Percentiles rank a stretch among this genome's conserved stretches.
Evolutionary conservation across 2,797 vertebrate species (phyloP).

Genomic region (Silurus lanzhouensis): DNA sequence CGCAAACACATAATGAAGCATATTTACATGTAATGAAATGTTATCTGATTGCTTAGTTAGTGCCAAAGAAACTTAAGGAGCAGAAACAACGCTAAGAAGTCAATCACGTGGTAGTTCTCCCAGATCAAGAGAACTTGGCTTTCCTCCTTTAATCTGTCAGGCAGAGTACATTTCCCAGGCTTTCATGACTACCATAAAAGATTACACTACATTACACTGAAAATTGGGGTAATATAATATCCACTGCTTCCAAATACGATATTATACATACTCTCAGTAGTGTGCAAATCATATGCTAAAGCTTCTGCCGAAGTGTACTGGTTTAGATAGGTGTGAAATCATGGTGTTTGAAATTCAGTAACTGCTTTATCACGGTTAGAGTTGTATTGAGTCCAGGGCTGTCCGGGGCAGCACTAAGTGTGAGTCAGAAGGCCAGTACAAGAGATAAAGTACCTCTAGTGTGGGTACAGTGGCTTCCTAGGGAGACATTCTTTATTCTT

Average conservation of each 20-base stretch:
- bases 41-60: neutral
- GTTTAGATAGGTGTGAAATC: conserved; percentile 7
- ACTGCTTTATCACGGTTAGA: neutral
- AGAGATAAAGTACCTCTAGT: conserved; percentile 10
- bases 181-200: neutral
- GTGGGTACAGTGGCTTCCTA: neutral
- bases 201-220: conserved; percentile 4
- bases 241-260: neutral
- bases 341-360: neutral
- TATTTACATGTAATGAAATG: neutral
- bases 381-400: neutral
- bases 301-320: conserved; percentile 2
- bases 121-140: neutral
- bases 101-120: neutral
- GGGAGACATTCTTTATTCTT: neutral
- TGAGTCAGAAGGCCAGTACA: neutral
- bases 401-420: neutral
- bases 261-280: neutral
- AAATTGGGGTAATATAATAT: neutral
- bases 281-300: neutral
- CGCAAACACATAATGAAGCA: neutral
- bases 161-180: neutral
- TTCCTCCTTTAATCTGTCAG: neutral
- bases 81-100: neutral
- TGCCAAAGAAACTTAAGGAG: neutral